Evolutionary conservation across 1,140 invertebrate genomes (phyloP).

Genomic region (Lasioglossum baleicum): DNA sequence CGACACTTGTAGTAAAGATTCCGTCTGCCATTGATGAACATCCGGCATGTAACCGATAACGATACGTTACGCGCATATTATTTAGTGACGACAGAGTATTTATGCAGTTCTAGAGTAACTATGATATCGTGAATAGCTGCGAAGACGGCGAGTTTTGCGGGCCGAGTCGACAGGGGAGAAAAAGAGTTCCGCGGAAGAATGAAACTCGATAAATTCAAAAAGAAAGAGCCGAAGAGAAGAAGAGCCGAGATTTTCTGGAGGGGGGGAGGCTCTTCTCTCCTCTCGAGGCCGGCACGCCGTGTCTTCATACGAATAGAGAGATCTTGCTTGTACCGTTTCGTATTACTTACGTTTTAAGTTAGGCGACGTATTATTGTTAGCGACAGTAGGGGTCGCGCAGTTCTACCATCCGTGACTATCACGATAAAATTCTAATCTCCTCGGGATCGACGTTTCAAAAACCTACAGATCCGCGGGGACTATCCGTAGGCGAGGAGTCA

Average conservation of each 20-base stretch:
- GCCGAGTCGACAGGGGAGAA: background rate
- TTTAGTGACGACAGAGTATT: slow-evolving; percentile 47
- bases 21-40: slow-evolving; percentile 34
- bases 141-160: background rate
- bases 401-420: background rate
- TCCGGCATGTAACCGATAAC: slow-evolving; percentile 4
- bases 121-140: slow-evolving; percentile 27
- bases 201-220: too few relatives aligned
- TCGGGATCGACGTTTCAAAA: background rate
- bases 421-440: slow-evolving; percentile 1
- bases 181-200: background rate
- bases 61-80: slow-evolving; percentile 31
- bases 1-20: slow-evolving; percentile 42
- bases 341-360: slow-evolving; percentile 31
- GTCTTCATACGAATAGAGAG: slow-evolving; percentile 27
- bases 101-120: slow-evolving; percentile 39
- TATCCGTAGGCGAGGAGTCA: background rate
- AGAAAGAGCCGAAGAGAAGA: background rate
- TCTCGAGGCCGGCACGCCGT: background rate
- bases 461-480: background rate
- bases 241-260: background rate
- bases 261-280: background rate
- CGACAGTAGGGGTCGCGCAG: slow-evolving; percentile 12
- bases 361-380: slow-evolving; percentile 16
- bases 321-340: slow-evolving; percentile 48